Evolutionary conservation across 2,888 invertebrate genomes (phyloP).

Genomic region (Brenthis ino): DNA sequence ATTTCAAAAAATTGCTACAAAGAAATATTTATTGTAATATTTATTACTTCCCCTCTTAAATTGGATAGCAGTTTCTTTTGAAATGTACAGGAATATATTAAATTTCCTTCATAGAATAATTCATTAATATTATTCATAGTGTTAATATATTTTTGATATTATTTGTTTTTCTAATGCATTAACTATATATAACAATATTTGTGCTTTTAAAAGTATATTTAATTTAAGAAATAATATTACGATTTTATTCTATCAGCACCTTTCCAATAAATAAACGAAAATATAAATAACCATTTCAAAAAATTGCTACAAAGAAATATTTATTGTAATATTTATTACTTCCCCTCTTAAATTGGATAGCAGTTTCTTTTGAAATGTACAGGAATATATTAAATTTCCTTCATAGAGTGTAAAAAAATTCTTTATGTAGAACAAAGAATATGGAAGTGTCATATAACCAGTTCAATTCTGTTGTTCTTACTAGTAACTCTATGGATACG

Average conservation of each 20-base stretch:
- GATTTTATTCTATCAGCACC: too few relatives aligned
- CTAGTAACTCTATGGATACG: neutral
- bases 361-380: slow-evolving; percentile 33
- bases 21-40: slow-evolving; percentile 10
- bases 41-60: slow-evolving; percentile 19
- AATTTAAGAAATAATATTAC: too few relatives aligned
- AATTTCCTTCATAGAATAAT: too few relatives aligned
- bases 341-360: slow-evolving; percentile 16
- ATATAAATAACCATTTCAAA: too few relatives aligned
- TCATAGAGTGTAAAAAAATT: slow-evolving; percentile 28
- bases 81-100: slow-evolving; percentile 40
- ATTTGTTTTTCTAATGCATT: too few relatives aligned
- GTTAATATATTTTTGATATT: too few relatives aligned
- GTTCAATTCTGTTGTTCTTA: neutral
- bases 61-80: slow-evolving; percentile 16
- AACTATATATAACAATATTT: too few relatives aligned
- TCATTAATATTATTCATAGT: neutral
- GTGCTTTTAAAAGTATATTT: too few relatives aligned
- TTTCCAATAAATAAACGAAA: too few relatives aligned
- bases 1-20: neutral
- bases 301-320: slow-evolving; percentile 7
- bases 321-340: slow-evolving; percentile 16
- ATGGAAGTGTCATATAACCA: neutral
- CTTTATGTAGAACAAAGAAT: neutral
- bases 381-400: slow-evolving; percentile 40